A percentile compares a stretch with the other conserved stretches of the same genome.
These are phyloP conservation scores for Metacarcinus magister DNA, from an alignment of 2,888 invertebrate species.

Conservation along the genomic window DNA sequence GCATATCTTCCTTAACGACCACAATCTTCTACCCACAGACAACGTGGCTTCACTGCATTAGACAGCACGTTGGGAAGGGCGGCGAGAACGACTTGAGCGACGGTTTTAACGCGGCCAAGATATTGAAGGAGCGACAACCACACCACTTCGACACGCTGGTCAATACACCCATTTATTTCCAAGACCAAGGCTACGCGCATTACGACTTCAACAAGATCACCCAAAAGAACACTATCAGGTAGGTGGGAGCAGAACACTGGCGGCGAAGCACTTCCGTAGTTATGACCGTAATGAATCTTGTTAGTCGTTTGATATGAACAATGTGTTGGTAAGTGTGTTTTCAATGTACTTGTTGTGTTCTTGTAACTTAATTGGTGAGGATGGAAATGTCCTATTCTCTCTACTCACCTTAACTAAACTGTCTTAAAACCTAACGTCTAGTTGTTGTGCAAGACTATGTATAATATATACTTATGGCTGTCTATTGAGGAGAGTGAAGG, in stretches of 20 bases:
- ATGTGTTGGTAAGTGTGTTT: too few species aligned
- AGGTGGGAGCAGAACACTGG: background rate
- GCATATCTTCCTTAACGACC: too few species aligned
- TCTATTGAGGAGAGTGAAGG: too few species aligned
- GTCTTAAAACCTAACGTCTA: too few species aligned
- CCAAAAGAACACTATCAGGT: constrained; percentile 85
- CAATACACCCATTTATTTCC: constrained; percentile 86
- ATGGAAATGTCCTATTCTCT: too few species aligned
- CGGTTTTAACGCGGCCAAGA: constrained; percentile 88
- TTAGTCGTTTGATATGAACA: background rate
- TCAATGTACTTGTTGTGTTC: too few species aligned
- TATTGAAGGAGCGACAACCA: constrained; percentile 87
- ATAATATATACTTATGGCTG: too few species aligned
- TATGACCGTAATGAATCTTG: background rate
- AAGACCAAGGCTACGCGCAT: constrained; percentile 60
- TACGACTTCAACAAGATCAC: constrained; percentile 89
- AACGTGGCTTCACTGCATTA: constrained; percentile 90
- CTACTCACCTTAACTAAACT: too few species aligned
- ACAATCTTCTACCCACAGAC: constrained; percentile 56
- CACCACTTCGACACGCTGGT: constrained; percentile 87
- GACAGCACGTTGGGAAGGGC: constrained; percentile 88
- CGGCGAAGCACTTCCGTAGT: background rate
- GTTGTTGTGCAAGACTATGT: too few species aligned
- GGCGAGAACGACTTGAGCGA: constrained; percentile 90
- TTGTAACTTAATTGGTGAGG: too few species aligned